Evolutionary conservation across 2,888 invertebrate species (phyloP).

Genomic region (Torymus tubicola): DNA sequence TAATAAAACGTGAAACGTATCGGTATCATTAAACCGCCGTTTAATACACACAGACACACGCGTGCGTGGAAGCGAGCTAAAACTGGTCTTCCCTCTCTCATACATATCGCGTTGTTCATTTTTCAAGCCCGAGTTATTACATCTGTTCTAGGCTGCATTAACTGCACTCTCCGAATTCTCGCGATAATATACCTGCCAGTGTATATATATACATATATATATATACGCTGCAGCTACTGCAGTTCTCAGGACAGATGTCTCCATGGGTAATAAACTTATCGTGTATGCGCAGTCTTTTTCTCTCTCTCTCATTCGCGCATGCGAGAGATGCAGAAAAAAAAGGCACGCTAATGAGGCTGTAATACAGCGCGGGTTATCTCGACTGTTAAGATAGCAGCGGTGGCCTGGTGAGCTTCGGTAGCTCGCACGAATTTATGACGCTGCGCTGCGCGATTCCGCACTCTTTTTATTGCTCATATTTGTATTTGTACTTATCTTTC

Average conservation of each 20-base stretch:
- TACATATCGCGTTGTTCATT: background rate
- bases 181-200: background rate
- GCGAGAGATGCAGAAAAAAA: background rate
- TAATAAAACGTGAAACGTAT: conserved; percentile 37
- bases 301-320: background rate
- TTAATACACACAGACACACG: background rate
- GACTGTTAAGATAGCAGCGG: conserved; percentile 33
- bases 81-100: background rate
- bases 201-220: background rate
- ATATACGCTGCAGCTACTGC: background rate
- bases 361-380: conserved; percentile 61
- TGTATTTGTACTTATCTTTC: too few relatives aligned
- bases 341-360: conserved; percentile 63
- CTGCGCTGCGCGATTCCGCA: background rate
- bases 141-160: conserved; percentile 26
- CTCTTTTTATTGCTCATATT: background rate
- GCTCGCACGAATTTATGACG: conserved; percentile 18
- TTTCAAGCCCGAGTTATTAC: conserved; percentile 25
- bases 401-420: background rate
- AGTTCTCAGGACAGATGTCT: conserved; percentile 12
- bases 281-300: background rate
- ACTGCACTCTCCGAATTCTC: background rate
- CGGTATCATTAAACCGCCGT: conserved; percentile 42
- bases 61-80: background rate
- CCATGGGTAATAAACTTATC: conserved; percentile 31